Conservation (phyloP, 64 coral and sea anemone species). For the Porites australiensis region DNA sequence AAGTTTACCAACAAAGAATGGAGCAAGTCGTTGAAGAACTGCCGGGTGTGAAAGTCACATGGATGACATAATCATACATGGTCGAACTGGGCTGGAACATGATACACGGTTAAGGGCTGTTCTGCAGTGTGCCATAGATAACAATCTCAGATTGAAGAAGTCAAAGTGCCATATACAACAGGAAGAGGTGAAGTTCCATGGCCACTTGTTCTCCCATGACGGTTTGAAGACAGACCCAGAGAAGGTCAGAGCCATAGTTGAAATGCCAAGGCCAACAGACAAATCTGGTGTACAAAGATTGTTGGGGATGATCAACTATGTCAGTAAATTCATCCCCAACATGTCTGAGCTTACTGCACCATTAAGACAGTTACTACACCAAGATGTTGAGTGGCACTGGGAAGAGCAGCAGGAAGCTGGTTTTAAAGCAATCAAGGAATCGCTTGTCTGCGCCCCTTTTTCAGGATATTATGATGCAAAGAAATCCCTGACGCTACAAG, state of each 20-base stretch:
- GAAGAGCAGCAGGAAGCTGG: slow-evolving; percentile 45
- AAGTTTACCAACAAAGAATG: slow-evolving; percentile 11
- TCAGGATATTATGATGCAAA: slow-evolving; percentile 14
- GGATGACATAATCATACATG: too few species aligned
- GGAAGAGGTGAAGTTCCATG: too few species aligned
- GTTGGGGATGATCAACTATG: slow-evolving; percentile 46
- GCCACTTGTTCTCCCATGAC: too few species aligned
- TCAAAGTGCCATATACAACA: too few species aligned
- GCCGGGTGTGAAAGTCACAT: too few species aligned
- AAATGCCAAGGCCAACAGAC: slow-evolving; percentile 46
- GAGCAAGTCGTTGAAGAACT: neutral
- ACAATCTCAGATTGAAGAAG: too few species aligned
- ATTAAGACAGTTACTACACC: slow-evolving; percentile 25
- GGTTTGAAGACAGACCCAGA: too few species aligned
- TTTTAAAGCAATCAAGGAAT: slow-evolving; percentile 42
- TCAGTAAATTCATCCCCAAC: slow-evolving; percentile 59
- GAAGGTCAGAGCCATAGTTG: neutral
- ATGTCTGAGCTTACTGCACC: slow-evolving; percentile 67
- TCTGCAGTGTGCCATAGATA: too few species aligned
- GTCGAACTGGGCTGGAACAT: too few species aligned
- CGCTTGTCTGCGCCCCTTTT: slow-evolving; percentile 33
- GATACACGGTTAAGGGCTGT: too few species aligned
- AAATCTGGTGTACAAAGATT: slow-evolving; percentile 47
- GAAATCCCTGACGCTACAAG: slow-evolving; percentile 19
- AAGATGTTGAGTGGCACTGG: slow-evolving; percentile 71